A percentile compares a stretch with the other conserved stretches of the same genome.
phyloP scores from a whole-genome alignment of 2,113 vertebrate genomes.

The Ranitomeya imitator region DNA sequence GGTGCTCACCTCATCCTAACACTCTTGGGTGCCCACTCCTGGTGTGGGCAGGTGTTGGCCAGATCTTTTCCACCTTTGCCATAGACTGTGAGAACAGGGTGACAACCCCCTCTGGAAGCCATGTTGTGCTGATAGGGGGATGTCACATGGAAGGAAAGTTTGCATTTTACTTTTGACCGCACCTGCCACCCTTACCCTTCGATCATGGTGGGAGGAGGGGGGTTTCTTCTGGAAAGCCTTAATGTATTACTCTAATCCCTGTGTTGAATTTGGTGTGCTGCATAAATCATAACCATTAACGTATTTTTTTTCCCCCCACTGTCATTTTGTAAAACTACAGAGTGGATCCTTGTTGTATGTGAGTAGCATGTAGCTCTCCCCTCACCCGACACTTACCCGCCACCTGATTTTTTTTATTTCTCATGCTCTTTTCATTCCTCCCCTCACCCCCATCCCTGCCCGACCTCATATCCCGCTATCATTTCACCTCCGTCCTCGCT shows the following conservation, averaged over 20 bases:
- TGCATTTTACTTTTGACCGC: neutral
- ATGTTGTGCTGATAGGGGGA: neutral
- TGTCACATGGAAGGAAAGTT: neutral
- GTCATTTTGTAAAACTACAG: slow-evolving; percentile 71
- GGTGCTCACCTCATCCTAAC: neutral
- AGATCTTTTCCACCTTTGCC: neutral
- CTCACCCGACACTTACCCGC: slow-evolving; percentile 25
- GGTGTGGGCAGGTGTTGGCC: neutral
- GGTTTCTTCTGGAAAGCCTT: neutral
- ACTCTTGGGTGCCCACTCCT: neutral
- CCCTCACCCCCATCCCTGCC: neutral
- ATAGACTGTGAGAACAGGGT: neutral
- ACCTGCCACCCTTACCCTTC: neutral
- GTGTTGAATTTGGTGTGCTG: slow-evolving; percentile 48
- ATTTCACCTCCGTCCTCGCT: neutral
- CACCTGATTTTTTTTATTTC: slow-evolving; percentile 9
- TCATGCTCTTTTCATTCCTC: neutral
- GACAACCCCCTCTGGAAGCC: neutral
- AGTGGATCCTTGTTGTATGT: slow-evolving; percentile 82
- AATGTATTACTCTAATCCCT: slow-evolving; percentile 32
- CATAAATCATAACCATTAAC: slow-evolving; percentile 65
- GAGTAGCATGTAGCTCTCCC: slow-evolving; percentile 75
- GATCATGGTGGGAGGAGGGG: neutral
- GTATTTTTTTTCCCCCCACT: slow-evolving; percentile 61
- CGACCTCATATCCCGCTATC: neutral